These are phyloP conservation scores for Plemyria rubiginata DNA, from an alignment of 2,888 invertebrate genomes.

Conservation along the genomic window DNA sequence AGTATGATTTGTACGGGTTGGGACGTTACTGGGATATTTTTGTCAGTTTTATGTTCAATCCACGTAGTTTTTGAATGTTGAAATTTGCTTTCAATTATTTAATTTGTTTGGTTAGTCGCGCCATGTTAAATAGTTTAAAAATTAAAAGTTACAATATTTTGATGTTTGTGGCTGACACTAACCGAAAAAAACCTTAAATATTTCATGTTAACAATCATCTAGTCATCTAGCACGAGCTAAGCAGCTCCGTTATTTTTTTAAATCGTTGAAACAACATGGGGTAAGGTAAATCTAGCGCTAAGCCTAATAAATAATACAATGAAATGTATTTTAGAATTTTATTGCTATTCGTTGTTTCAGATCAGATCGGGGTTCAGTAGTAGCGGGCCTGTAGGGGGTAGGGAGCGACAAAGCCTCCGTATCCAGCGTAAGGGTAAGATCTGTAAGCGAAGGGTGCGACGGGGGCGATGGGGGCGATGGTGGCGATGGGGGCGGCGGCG, in stretches of 20 bases:
- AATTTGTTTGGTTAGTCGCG: too few relatives aligned
- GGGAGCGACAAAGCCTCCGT: slow-evolving; percentile 34
- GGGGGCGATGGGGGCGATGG: slow-evolving; percentile 34
- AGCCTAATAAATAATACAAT: not conserved
- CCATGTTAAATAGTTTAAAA: too few relatives aligned
- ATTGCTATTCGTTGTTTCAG: slow-evolving; percentile 33
- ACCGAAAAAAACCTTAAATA: too few relatives aligned
- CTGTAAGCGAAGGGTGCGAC: slow-evolving; percentile 39
- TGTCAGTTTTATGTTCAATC: slow-evolving; percentile 3
- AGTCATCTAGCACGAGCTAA: too few relatives aligned
- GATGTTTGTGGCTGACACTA: too few relatives aligned
- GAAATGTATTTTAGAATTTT: slow-evolving; percentile 15
- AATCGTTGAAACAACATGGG: too few relatives aligned
- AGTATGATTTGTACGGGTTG: slow-evolving; percentile 35
- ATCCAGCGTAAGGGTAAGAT: slow-evolving; percentile 39
- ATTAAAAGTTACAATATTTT: too few relatives aligned
- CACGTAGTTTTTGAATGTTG: not conserved
- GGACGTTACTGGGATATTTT: slow-evolving; percentile 21
- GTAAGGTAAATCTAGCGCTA: too few relatives aligned
- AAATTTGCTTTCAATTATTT: too few relatives aligned
- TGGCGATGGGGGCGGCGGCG: slow-evolving; percentile 52
- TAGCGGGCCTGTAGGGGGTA: slow-evolving; percentile 41
- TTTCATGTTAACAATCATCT: too few relatives aligned
- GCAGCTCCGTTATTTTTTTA: too few relatives aligned
- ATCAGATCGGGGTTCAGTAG: slow-evolving; percentile 40